phyloP scores from a whole-genome alignment of 2,888 invertebrate species.

The Nematopogon swammerdamellus region DNA sequence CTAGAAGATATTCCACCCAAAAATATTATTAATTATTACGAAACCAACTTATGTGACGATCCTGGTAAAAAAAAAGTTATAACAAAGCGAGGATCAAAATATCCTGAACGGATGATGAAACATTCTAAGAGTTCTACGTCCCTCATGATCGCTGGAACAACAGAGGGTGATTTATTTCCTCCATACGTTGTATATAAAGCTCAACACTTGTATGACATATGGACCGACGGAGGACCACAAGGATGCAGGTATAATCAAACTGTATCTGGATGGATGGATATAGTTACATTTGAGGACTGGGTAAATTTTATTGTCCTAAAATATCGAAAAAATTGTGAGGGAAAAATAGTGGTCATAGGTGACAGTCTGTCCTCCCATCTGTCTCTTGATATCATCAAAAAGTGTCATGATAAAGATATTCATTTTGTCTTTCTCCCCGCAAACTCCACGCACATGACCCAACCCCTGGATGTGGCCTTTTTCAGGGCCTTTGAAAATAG shows the following conservation, averaged over 20 bases:
- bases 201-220: neutral
- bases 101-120: constrained; percentile 5
- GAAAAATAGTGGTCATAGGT: too few species aligned
- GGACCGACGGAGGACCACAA: neutral
- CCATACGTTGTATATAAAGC: constrained; percentile 2
- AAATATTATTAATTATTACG: constrained; percentile 2
- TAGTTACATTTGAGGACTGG: constrained; percentile 1
- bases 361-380: neutral
- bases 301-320: too few species aligned
- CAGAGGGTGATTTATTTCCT: constrained; percentile 1
- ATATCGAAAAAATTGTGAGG: too few species aligned
- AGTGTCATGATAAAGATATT: constrained; percentile 1
- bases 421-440: constrained; percentile 1
- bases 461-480: constrained; percentile 2
- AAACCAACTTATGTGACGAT: constrained; percentile 2
- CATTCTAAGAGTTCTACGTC: constrained; percentile 4
- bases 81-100: constrained; percentile 1
- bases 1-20: constrained; percentile 6
- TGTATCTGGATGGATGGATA: constrained; percentile 1
- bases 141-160: constrained; percentile 1
- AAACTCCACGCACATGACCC: constrained; percentile 1
- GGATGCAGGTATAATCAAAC: neutral
- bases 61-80: constrained; percentile 2
- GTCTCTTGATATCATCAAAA: neutral
- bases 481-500: neutral